These are phyloP conservation scores for Cyrtonyx montezumae DNA, from an alignment of 2,113 vertebrate genomes.

Conservation along the genomic window DNA sequence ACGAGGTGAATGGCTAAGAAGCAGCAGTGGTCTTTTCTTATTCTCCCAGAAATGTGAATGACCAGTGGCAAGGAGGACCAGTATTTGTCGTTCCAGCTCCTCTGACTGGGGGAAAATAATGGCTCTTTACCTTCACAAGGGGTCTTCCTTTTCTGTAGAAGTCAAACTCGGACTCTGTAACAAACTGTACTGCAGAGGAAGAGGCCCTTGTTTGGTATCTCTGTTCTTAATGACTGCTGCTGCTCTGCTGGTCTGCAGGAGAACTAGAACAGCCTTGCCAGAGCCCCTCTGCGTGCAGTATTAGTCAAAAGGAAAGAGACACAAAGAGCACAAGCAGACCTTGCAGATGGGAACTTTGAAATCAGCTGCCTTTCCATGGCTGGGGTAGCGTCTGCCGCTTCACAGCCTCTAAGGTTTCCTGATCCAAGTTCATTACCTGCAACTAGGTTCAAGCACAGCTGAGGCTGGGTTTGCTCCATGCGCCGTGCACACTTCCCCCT, in stretches of 20 bases:
- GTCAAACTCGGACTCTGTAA: background rate
- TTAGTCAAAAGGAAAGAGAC: background rate
- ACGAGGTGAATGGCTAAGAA: background rate
- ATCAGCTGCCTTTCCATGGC: background rate
- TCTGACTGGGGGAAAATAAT: background rate
- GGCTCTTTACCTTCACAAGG: background rate
- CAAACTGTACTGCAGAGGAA: background rate
- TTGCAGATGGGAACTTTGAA: background rate
- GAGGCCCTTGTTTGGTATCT: background rate
- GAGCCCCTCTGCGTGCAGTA: background rate
- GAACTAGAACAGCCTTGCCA: background rate
- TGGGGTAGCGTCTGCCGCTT: background rate
- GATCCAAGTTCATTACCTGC: background rate
- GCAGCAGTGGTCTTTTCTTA: background rate
- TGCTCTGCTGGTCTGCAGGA: background rate
- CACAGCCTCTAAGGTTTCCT: background rate
- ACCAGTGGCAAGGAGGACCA: background rate
- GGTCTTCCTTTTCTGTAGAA: background rate
- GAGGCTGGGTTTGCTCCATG: background rate
- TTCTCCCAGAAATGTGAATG: constrained; percentile 30
- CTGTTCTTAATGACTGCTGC: background rate
- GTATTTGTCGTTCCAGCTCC: background rate
- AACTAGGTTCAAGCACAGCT: background rate
- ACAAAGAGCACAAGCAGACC: background rate
- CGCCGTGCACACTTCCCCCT: background rate